Conservation (phyloP, 2,797 vertebrate species). For the Malurus splendens region DNA sequence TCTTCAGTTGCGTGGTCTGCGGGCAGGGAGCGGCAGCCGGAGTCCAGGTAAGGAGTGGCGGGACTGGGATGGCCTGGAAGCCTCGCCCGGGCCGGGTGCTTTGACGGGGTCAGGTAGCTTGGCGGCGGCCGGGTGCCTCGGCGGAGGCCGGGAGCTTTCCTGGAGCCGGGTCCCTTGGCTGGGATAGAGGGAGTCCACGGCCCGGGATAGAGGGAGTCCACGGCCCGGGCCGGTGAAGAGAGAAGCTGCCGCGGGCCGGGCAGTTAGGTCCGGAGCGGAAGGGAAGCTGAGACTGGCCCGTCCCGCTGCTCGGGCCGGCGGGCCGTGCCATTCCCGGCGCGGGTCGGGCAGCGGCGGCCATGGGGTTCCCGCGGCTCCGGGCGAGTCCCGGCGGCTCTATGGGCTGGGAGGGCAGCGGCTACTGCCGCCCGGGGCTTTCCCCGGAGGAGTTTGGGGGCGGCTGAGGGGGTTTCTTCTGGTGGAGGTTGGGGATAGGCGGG, state of each 20-base stretch:
- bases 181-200: neutral
- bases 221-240: neutral
- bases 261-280: neutral
- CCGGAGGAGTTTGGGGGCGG: neutral
- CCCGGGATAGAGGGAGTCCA: neutral
- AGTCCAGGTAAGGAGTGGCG: too few relatives aligned
- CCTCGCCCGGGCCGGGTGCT: too few relatives aligned
- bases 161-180: too few relatives aligned
- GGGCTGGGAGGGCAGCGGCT: neutral
- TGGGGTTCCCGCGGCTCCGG: neutral
- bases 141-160: neutral
- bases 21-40: too few relatives aligned
- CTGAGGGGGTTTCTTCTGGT: neutral
- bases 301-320: neutral
- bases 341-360: neutral
- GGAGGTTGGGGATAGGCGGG: neutral
- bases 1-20: too few relatives aligned
- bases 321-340: neutral
- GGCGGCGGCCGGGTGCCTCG: too few relatives aligned
- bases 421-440: neutral
- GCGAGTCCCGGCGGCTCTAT: neutral
- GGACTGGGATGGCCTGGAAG: too few relatives aligned
- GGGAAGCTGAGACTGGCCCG: neutral
- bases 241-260: neutral
- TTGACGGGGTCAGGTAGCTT: too few relatives aligned